These are phyloP conservation scores for Elgaria multicarinata DNA, from an alignment of 2,113 vertebrate species.

Conservation along the genomic window DNA sequence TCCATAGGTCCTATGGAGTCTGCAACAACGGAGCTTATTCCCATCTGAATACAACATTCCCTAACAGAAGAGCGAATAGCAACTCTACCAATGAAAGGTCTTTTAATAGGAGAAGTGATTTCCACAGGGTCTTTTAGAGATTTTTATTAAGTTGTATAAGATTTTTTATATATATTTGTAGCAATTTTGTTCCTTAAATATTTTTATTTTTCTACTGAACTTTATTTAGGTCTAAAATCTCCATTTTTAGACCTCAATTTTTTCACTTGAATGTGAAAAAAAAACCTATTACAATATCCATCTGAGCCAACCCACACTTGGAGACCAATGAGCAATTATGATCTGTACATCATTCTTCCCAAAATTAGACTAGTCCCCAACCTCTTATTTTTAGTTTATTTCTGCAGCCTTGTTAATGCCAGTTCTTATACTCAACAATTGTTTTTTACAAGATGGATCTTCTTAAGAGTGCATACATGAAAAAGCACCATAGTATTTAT, in stretches of 20 bases:
- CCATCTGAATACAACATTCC: not conserved
- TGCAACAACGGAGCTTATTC: not conserved
- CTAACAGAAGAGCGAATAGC: conserved; percentile 20
- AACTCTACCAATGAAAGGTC: not conserved
- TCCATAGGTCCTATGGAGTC: not conserved
- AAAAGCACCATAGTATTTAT: not conserved
- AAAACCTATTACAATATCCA: not conserved
- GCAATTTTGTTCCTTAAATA: conserved; percentile 52
- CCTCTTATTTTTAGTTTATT: not conserved
- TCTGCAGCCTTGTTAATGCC: not conserved
- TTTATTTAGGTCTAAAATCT: not conserved
- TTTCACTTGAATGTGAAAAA: not conserved
- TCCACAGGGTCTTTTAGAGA: conserved; percentile 46
- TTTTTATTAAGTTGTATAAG: conserved; percentile 21
- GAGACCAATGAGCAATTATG: not conserved
- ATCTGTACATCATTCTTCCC: not conserved
- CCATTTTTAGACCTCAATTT: no score
- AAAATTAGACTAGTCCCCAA: not conserved
- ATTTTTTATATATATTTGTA: conserved; percentile 36
- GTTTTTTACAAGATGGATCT: not conserved
- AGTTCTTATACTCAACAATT: not conserved
- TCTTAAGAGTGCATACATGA: not conserved
- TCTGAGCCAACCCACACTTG: not conserved
- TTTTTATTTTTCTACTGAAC: conserved; percentile 63
- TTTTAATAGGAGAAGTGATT: conserved; percentile 42